phyloP scores from a whole-genome alignment of 2,888 invertebrate species.

The Horisme vitalbata region DNA sequence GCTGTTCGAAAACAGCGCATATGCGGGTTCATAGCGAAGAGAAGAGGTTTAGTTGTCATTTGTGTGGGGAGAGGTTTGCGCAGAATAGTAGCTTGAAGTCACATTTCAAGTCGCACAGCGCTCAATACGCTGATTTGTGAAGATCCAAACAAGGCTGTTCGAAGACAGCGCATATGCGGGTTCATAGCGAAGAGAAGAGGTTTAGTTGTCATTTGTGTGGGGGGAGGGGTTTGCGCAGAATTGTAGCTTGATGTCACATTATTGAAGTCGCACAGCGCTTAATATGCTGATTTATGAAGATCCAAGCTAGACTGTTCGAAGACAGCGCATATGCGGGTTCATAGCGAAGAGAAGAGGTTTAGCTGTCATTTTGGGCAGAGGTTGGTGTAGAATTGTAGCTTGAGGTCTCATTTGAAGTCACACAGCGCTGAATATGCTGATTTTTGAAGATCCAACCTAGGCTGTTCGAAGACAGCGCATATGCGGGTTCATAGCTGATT shows the following conservation, averaged over 20 bases:
- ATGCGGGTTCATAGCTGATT: slow-evolving; percentile 56
- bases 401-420: slow-evolving; percentile 70
- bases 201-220: slow-evolving; percentile 72
- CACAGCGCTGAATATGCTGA: slow-evolving; percentile 38
- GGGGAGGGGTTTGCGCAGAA: slow-evolving; percentile 72
- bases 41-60: slow-evolving; percentile 62
- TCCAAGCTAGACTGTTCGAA: too few species aligned
- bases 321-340: slow-evolving; percentile 55
- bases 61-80: slow-evolving; percentile 73
- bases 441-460: too few species aligned
- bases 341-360: slow-evolving; percentile 58
- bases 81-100: slow-evolving; percentile 71
- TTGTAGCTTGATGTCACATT: slow-evolving; percentile 69
- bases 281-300: neutral
- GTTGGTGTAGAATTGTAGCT: slow-evolving; percentile 73
- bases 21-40: slow-evolving; percentile 56
- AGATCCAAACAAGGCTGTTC: too few species aligned
- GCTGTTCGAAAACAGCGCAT: too few species aligned
- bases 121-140: neutral
- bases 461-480: too few species aligned
- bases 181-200: slow-evolving; percentile 57
- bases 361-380: slow-evolving; percentile 66
- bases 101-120: slow-evolving; percentile 65
- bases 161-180: slow-evolving; percentile 53
- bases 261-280: slow-evolving; percentile 57